A percentile compares a stretch with the other conserved stretches of the same genome.
These are phyloP conservation scores for Folsomia manolachei DNA, from an alignment of 2,888 invertebrate genomes.

Conservation along the genomic window DNA sequence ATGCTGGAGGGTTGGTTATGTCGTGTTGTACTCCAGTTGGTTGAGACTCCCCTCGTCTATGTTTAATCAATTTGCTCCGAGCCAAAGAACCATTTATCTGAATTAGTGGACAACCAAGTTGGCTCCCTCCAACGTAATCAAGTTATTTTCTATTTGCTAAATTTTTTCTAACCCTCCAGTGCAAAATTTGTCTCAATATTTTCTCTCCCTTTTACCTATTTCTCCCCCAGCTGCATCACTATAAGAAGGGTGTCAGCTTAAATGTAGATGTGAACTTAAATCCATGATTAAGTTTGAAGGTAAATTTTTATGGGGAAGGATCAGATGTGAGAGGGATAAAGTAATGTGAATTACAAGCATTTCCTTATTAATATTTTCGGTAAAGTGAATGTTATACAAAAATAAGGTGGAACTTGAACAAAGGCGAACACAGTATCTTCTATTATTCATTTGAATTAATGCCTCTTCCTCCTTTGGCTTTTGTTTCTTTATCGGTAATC, in stretches of 20 bases:
- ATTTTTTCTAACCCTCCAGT: constrained; percentile 51
- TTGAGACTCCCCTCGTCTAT: constrained; percentile 45
- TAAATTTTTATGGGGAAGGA: background rate
- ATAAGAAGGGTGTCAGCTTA: no score
- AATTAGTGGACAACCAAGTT: constrained; percentile 51
- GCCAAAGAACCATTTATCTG: constrained; percentile 51
- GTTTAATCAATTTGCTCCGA: constrained; percentile 51
- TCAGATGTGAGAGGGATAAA: background rate
- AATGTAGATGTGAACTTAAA: no score
- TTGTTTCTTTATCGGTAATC: background rate
- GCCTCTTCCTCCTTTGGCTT: background rate
- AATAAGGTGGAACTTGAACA: background rate
- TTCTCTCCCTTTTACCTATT: constrained; percentile 15
- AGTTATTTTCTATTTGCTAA: constrained; percentile 46
- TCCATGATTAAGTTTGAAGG: background rate
- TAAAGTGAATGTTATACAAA: background rate
- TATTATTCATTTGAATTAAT: background rate
- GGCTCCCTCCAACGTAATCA: constrained; percentile 19
- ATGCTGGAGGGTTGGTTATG: background rate
- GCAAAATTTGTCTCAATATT: constrained; percentile 51
- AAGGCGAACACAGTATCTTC: background rate
- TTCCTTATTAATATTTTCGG: background rate
- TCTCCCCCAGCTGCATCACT: no score
- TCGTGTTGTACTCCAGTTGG: background rate
- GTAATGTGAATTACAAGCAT: background rate